Evolutionary conservation across 2,888 invertebrate genomes (phyloP), one percentile per base, ranked within the genome.

Genomic region (Rugalucina vietnamica): DNA sequence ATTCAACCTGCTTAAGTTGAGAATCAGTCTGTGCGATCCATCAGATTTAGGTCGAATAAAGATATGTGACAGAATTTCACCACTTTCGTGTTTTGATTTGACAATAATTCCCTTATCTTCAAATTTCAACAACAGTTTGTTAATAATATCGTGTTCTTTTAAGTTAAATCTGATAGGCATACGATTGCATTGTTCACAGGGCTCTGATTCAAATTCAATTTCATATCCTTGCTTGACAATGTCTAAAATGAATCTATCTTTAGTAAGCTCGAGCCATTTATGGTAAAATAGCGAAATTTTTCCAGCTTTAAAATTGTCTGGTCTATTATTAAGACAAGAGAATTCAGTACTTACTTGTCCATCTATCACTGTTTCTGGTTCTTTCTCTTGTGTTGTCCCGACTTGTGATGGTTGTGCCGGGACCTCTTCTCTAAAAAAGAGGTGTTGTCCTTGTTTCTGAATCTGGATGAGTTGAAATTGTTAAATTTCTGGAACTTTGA

Each of bases 1-100:
- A 73, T 87, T 88, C 10, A 88, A 60, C 3, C 70, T 14, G 32
- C 76, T 81, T 49, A 85, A 76, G 81, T 86, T 85, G 39, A 87
- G 70, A 73, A 86, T 86, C 54, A 86, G 39, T 37, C 84, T 37
- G 29, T 79, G 36, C 34, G 81, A 54, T 10, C 84, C 84, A 82
- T 84, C 82, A 8, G n/a, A 29, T 70, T 86, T 86, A 27, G 81
- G 70, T 60, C 50, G 69, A 10, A 83, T 36, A 71, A 85, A 86
- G 73, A 82, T 79, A 39, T 72, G 50, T 32, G 84, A 86, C 29
- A 86, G 50, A 72, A 60, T 34, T n/a, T 78, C 32, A 34, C 32
- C 57, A 1, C 4, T 1, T 29, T 78, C 57, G 27, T 72, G 57
- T 37, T 36, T 24, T 18, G 72, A 43, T 57, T 36, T n/a, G 12